Conservation (phyloP, 2,888 invertebrate species). For the Crioceris asparagi region DNA sequence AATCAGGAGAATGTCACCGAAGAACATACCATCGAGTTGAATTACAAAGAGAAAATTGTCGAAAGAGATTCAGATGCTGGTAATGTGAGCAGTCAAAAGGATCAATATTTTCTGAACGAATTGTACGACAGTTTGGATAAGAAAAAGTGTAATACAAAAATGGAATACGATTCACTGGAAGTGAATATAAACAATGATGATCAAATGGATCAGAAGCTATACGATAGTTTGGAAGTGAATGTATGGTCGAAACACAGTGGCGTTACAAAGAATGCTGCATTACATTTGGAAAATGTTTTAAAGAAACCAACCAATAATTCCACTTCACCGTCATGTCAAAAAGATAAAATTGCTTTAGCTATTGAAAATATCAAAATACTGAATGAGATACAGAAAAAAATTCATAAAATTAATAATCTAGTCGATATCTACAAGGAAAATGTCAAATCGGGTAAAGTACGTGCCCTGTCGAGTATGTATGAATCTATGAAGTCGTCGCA, state of each 20-base stretch:
- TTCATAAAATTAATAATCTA: conserved; percentile 58
- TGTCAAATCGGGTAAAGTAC: conserved; percentile 58
- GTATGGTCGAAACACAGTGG: conserved; percentile 24
- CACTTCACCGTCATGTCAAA: conserved; percentile 15
- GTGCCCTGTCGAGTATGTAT: conserved; percentile 58
- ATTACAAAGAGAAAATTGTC: conserved; percentile 35
- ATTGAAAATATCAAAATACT: conserved; percentile 50
- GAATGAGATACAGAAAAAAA: conserved; percentile 56
- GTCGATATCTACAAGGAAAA: conserved; percentile 47
- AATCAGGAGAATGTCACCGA: conserved; percentile 24
- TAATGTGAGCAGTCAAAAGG: conserved; percentile 10
- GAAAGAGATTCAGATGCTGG: conserved; percentile 33
- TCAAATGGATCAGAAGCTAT: conserved; percentile 23
- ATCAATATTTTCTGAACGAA: conserved; percentile 26
- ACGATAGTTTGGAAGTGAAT: conserved; percentile 31
- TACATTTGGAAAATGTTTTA: conserved; percentile 30
- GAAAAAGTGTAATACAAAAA: conserved; percentile 26
- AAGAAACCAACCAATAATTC: conserved; percentile 37
- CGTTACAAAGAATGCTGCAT: conserved; percentile 21
- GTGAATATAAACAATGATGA: conserved; percentile 28
- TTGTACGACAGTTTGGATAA: conserved; percentile 35
- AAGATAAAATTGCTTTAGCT: conserved; percentile 31
- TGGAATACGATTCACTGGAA: conserved; percentile 33
- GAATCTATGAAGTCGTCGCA: conserved; percentile 49
- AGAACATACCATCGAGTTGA: conserved; percentile 34